Percentiles rank a stretch among this genome's conserved stretches.
Conservation (phyloP, 2,797 vertebrate species). For the Enteromius mattozi region DNA sequence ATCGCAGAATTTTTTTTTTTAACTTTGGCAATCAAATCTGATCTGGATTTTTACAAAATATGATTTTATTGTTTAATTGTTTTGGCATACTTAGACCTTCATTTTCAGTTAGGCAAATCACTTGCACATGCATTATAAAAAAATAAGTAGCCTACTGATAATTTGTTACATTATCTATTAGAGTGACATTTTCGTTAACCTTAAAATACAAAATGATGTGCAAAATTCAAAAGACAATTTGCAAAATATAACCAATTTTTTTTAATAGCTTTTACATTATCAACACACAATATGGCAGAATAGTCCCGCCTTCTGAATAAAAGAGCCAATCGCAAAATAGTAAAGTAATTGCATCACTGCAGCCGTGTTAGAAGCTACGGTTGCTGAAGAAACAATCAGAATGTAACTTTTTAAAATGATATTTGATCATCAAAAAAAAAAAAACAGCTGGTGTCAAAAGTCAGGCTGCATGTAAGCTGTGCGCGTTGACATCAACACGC, state of each 20-base stretch:
- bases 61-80: neutral
- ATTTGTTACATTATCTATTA: neutral
- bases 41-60: neutral
- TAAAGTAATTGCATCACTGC: neutral
- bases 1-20: too few relatives aligned
- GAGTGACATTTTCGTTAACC: too few relatives aligned
- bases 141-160: neutral
- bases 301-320: neutral
- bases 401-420: neutral
- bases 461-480: neutral
- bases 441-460: neutral
- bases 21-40: neutral
- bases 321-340: neutral
- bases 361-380: neutral
- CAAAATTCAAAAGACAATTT: too few relatives aligned
- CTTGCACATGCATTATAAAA: neutral
- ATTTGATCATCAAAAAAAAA: too few relatives aligned
- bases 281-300: neutral
- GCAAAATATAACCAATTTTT: too few relatives aligned
- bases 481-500: neutral
- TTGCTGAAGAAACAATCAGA: neutral
- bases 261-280: neutral
- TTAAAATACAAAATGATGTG: too few relatives aligned
- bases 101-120: neutral
- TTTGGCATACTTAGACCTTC: neutral